Percentiles rank a stretch among this genome's conserved stretches.
phyloP scores from a whole-genome alignment of 2,888 invertebrate species.

The Nematopogon swammerdamellus region DNA sequence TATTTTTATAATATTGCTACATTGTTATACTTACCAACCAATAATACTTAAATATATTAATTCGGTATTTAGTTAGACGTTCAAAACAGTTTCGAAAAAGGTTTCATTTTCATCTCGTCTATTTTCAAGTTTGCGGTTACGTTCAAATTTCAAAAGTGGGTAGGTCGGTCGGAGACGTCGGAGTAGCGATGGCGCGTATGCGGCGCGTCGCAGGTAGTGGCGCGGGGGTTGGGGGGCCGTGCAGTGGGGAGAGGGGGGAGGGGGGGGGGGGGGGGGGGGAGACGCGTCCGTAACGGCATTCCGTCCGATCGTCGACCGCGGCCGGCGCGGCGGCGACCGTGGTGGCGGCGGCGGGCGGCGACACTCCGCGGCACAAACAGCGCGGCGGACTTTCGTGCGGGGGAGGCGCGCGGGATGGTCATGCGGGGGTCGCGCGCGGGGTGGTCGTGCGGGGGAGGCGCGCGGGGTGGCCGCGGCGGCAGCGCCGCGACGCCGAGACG shows the following conservation, averaged over 20 bases:
- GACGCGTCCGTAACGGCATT: neutral
- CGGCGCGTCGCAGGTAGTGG: neutral
- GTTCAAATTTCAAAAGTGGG: no score
- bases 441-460: slow-evolving; percentile 21
- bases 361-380: slow-evolving; percentile 16
- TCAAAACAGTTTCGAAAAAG: no score
- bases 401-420: slow-evolving; percentile 21
- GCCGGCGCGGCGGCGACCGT: neutral
- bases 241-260: no score
- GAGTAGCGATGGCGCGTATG: neutral
- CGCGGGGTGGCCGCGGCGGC: slow-evolving; percentile 22
- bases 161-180: neutral
- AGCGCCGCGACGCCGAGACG: slow-evolving; percentile 20
- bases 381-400: slow-evolving; percentile 41
- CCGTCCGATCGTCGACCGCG: neutral
- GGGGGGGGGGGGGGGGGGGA: neutral
- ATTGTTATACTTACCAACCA: no score
- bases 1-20: no score
- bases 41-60: no score
- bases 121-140: no score
- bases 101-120: no score
- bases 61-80: no score
- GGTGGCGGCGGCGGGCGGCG: slow-evolving; percentile 1
- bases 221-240: no score
- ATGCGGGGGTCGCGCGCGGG: slow-evolving; percentile 48